Evolutionary conservation across 2,888 invertebrate species (phyloP), one percentile per base, ranked within the genome.

Genomic region (Suillia variegata): DNA sequence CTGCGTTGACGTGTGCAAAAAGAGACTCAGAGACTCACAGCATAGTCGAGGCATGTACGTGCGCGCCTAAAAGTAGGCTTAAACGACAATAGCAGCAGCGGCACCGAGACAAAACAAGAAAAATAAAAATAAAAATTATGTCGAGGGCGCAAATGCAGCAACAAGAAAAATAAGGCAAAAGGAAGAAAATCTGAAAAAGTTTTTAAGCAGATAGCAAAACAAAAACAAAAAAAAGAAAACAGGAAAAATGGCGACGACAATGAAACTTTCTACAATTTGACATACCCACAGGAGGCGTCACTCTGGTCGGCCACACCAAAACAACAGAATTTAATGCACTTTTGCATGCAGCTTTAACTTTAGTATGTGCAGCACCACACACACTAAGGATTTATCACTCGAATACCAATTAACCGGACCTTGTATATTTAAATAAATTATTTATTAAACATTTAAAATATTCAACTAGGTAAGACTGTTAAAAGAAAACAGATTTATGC

Each of bases 91-190:
- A 60, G n/a, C n/a, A n/a, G n/a, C n/a, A n/a, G n/a, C n/a, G n/a
- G n/a, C n/a, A n/a, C n/a, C n/a, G n/a, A n/a, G n/a, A n/a, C n/a
- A n/a, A n/a, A n/a, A 3, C 38, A n/a, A 55, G 62, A 64, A 64
- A 65, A 65, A 67, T 62, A 67, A 64, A 67, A 68, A 64, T 65
- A 65, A 66, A 73, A 75, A 78, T 73, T 62, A 70, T 73, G 70
- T 71, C 66, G 60, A 63, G 58, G 54, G 52, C 34, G 57, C 34
- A 54, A 38, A n/a, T n/a, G n/a, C n/a, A n/a, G 38, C 45, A 45
- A 45, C 15, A n/a, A 24, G 22, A 17, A 61, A 26, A 45, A 56
- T 12, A 24, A 34, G 22, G 62, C 47, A 38, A 8, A 17, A 18
- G 48, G 56, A 49, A 26, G 15, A 45, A n/a, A n/a, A n/a, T n/a